These are phyloP conservation scores for Neotragus pygmaeus DNA, from an alignment of 2,113 vertebrate genomes.

Conservation along the genomic window DNA sequence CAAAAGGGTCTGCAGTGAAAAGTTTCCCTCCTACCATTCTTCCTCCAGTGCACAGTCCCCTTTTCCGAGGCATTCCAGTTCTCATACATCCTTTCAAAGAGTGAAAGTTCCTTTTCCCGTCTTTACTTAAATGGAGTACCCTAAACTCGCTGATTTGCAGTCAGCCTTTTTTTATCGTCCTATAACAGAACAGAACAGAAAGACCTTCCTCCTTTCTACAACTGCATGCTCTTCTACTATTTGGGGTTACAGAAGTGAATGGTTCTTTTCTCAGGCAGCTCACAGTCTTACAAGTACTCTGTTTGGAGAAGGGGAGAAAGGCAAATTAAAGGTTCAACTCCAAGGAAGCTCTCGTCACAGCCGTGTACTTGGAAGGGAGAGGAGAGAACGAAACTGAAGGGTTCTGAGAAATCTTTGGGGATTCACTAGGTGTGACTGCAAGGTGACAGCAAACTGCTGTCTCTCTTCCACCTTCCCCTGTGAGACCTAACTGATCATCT, in stretches of 20 bases:
- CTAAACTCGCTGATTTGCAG: neutral
- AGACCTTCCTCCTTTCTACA: neutral
- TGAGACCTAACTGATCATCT: neutral
- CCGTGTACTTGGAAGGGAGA: neutral
- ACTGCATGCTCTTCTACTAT: neutral
- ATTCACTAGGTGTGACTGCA: neutral
- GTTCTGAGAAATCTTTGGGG: neutral
- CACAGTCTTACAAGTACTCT: neutral
- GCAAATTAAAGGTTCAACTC: neutral
- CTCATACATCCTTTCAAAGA: neutral
- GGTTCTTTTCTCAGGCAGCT: neutral
- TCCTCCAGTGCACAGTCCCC: neutral
- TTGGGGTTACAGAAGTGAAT: neutral
- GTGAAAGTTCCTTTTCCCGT: neutral
- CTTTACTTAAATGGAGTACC: neutral
- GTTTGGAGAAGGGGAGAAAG: neutral
- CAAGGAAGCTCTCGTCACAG: neutral
- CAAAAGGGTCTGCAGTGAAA: neutral
- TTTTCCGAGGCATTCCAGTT: neutral
- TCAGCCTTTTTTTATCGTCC: neutral
- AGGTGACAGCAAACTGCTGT: neutral
- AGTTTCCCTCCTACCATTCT: neutral
- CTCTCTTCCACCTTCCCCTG: neutral
- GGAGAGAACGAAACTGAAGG: neutral
- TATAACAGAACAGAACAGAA: neutral